Base-by-base conservation (phyloP, 2,113 vertebrate species). In the Zeus faber region DNA sequence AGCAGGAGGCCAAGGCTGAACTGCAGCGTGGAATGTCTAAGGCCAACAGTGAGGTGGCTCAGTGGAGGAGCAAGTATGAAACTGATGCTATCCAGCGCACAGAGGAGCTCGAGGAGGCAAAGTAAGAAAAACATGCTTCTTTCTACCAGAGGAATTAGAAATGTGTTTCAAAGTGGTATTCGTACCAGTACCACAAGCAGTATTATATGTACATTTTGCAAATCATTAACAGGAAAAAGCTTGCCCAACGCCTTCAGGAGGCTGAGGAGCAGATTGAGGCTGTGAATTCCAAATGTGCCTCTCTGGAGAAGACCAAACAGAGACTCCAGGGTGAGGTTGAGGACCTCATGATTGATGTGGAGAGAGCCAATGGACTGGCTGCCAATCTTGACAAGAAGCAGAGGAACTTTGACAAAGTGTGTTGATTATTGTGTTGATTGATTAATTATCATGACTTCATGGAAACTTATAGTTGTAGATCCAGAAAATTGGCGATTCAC, bases 31-130 rank as follows among this genome's bases (percentile, higher is more conserved):
- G 70, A 54, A 83, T 88, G 85, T 87, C 86, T 59, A 88, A 85
- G 67, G 83, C 86, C 71, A 88, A 87, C 72, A 70, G 79, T 31
- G 86, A 87, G 65, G 86, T 88, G 55, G 85, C 85, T 73, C 85
- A 84, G 71, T 95, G 93, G 93, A 93, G 92, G 87, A 0, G 86
- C 20, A 94, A 93, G 75, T 93, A 93, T 0, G 91, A 94, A 67
- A 93, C 90, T 0, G 91, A 94, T 0, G 90, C 91, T 13, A 92
- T 93, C 62, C 92, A 94, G 70, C 88, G 89, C 50, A 94, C 86
- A 0, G 33, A 37, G 33, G 33, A 37, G 33, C 33, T 37, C 4
- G 33, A 37, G 33, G 33, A 37, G 33, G 6, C 33, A 10, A 37
- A 37, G 33, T 37, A 14, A n/a, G 33, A 14, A 1, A n/a, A 37